phyloP scores from a whole-genome alignment of 1,140 invertebrate species.

The Dryas iulia region DNA sequence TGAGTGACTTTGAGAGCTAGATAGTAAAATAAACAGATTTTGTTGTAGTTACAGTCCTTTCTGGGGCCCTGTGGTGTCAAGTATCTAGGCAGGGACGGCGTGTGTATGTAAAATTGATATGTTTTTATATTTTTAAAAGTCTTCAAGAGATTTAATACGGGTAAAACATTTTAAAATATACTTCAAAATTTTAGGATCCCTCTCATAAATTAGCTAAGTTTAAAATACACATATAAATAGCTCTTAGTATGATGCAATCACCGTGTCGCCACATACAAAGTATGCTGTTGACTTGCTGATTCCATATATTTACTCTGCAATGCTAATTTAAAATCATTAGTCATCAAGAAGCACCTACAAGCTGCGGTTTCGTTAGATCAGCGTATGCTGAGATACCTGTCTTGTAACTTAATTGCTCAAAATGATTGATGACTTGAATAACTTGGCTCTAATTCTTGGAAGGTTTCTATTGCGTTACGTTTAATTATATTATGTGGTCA shows the following conservation, averaged over 20 bases:
- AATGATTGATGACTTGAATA: slow-evolving; percentile 11
- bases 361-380: slow-evolving; percentile 5
- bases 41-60: no score
- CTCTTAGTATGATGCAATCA: background rate
- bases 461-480: background rate
- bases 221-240: background rate
- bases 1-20: no score
- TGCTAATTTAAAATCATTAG: slow-evolving; percentile 2
- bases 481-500: background rate
- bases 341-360: background rate
- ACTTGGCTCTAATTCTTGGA: background rate
- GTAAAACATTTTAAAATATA: background rate
- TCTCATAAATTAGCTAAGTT: background rate
- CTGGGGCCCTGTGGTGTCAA: no score
- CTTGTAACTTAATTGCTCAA: background rate
- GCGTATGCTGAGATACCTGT: background rate
- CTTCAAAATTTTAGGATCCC: background rate
- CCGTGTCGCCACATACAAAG: background rate
- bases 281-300: background rate
- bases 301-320: background rate
- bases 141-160: background rate
- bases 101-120: no score
- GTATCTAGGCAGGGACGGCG: no score
- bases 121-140: no score
- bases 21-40: no score